phyloP scores from a whole-genome alignment of 1,140 invertebrate species.

The Eupristina koningsbergeri region DNA sequence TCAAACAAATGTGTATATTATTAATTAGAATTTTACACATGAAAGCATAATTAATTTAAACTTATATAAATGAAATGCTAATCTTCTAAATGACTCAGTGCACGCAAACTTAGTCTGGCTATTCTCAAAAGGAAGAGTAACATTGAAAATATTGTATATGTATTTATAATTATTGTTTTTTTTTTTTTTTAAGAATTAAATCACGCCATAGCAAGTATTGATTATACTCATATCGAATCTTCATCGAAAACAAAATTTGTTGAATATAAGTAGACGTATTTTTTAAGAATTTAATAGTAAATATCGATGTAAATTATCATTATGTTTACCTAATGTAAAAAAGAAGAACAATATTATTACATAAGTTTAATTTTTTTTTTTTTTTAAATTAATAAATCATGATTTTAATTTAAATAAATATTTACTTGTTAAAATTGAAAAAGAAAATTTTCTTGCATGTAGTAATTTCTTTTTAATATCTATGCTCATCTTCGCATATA shows the following conservation, averaged over 20 bases:
- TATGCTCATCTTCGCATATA: too few species aligned
- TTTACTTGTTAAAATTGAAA: neutral
- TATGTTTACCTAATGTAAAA: conserved; percentile 5
- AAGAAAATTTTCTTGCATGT: neutral
- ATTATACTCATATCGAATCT: neutral
- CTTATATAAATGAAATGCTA: too few species aligned
- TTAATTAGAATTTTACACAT: too few species aligned
- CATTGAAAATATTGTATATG: neutral
- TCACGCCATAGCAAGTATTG: neutral
- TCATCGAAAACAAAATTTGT: conserved; percentile 8
- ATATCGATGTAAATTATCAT: neutral
- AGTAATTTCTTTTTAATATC: conserved; percentile 3
- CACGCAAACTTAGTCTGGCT: conserved; percentile 15
- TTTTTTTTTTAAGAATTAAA: conserved; percentile 1
- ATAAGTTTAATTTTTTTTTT: neutral
- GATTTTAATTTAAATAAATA: neutral
- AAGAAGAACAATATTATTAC: neutral
- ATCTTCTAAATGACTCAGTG: conserved; percentile 13
- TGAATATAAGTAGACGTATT: conserved; percentile 10
- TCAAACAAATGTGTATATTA: too few species aligned
- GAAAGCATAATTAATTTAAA: too few species aligned
- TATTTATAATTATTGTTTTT: neutral
- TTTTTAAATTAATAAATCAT: neutral
- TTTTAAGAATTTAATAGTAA: neutral
- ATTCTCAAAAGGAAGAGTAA: neutral